Evolutionary conservation across 23 tunicate genomes (phyloP), one percentile per base, ranked within the genome.

Genomic region (Botrylloides violaceus): DNA sequence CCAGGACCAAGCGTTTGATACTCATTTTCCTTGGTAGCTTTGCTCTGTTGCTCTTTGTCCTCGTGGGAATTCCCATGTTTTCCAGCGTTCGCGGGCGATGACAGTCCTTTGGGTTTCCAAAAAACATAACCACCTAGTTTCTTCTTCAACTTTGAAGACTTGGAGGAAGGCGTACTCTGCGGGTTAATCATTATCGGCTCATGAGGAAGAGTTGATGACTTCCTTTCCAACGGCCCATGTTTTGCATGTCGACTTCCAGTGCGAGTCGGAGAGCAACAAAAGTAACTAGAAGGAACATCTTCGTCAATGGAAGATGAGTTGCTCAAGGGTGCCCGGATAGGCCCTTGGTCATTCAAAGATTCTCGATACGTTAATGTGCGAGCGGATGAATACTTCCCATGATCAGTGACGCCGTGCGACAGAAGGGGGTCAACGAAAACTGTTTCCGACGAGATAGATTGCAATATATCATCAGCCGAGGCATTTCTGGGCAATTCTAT

Each of bases 221-320:
- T 68, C 58, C 30, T 35, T 9, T 68, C 74, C 9, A 27, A 31
- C 23, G 58, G 4, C 0, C 28, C 29, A 4, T 26, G 28, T 37
- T 68, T 68, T 12, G 49, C 56, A 22, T 19, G 26, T 19, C 56
- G 20, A 24, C 58, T 37, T 28, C 74, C 74, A 6, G 63, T 29
- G 63, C 84, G 70, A 26, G 84, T 80, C 0, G 84, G 84, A 36
- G 84, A 80, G 36, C 84, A 80, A 60, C 84, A 80, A 29, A 80
- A 71, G 1, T 70, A 36, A 24, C 77, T 71, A 1, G 83, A 72
- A 3, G 60, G 48, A 30, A 59, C 28, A 24, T 55, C 76, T 20
- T 80, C 84, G 2, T 80, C 84, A 60, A 80, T 35, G 23, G 84
- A 80, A 47, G 84, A 80, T 23, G 70, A 64, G 59, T 70, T 70